phyloP scores from a whole-genome alignment of 92 coral and sea anemone species.

The Epizoanthus scotinus region DNA sequence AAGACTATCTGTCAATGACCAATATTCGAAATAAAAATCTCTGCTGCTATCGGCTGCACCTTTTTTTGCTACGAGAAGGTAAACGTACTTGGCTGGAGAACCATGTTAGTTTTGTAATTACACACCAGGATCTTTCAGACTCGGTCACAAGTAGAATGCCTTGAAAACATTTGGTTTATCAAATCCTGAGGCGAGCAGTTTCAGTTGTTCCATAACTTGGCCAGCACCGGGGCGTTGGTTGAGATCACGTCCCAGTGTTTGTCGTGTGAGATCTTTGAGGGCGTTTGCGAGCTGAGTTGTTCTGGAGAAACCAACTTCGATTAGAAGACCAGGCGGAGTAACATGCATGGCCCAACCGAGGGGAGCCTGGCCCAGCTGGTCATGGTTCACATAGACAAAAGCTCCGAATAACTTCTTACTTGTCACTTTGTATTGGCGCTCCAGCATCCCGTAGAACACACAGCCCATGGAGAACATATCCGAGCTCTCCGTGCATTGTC shows the following conservation, averaged over 20 bases:
- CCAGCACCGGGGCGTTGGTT: constrained; percentile 58
- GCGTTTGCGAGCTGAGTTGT: constrained; percentile 38
- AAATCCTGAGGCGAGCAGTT: constrained; percentile 34
- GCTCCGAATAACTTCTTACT: constrained; percentile 76
- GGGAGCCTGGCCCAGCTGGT: constrained; percentile 25
- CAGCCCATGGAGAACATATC: constrained; percentile 86
- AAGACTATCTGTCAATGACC: too few relatives aligned
- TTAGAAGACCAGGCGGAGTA: constrained; percentile 40
- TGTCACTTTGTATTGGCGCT: constrained; percentile 65
- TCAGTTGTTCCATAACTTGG: constrained; percentile 23
- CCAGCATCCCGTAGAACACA: constrained; percentile 74
- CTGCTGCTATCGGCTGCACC: too few relatives aligned
- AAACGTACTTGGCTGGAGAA: too few relatives aligned
- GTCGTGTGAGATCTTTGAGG: constrained; percentile 45
- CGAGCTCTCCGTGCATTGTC: constrained; percentile 62
- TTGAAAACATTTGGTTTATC: constrained; percentile 37
- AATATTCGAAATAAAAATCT: too few relatives aligned
- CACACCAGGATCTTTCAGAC: background rate
- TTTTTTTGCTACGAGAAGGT: too few relatives aligned
- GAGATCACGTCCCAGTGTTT: constrained; percentile 37
- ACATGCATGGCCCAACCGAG: constrained; percentile 55
- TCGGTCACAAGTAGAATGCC: constrained; percentile 30
- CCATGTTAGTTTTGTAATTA: too few relatives aligned
- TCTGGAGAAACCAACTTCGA: constrained; percentile 37
- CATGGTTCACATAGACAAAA: constrained; percentile 53